A percentile compares a stretch with the other conserved stretches of the same genome.
Conservation (phyloP, 1,140 invertebrate genomes). For the Gyrodactylus salaris region DNA sequence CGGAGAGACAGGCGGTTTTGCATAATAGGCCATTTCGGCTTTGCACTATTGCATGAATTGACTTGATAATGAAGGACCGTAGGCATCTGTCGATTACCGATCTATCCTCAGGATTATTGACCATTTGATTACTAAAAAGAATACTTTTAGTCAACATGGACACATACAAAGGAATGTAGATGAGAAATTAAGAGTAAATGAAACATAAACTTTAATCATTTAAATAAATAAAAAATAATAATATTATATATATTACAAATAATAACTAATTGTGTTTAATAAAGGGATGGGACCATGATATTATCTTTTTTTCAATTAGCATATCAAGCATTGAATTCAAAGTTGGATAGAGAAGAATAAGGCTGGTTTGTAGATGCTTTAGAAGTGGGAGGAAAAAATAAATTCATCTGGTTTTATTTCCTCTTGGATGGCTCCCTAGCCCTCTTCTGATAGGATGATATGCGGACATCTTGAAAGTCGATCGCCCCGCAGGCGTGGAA, state of each 20-base stretch:
- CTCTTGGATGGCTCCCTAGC: not conserved
- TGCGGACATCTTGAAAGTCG: not conserved
- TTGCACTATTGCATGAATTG: not conserved
- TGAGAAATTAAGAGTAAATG: not conserved
- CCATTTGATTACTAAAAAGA: no score
- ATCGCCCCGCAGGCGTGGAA: not conserved
- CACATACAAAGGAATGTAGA: not conserved
- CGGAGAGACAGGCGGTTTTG: constrained; percentile 1
- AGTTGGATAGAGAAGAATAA: not conserved
- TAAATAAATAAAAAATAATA: no score
- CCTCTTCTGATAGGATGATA: not conserved
- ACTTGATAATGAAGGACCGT: constrained; percentile 1
- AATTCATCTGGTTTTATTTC: no score
- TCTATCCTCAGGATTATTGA: not conserved
- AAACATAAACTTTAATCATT: no score
- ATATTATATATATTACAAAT: no score
- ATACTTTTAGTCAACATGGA: no score
- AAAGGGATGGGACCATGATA: no score
- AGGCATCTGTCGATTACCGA: not conserved
- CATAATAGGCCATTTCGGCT: not conserved
- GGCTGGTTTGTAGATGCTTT: not conserved
- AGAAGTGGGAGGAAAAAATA: not conserved
- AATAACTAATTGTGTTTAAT: no score
- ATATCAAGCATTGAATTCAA: no score
- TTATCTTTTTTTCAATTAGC: no score